Percentiles rank a stretch among this genome's conserved stretches.
Conservation (phyloP, 1,140 invertebrate species). For the Stenopsyche tienmushanensis region DNA sequence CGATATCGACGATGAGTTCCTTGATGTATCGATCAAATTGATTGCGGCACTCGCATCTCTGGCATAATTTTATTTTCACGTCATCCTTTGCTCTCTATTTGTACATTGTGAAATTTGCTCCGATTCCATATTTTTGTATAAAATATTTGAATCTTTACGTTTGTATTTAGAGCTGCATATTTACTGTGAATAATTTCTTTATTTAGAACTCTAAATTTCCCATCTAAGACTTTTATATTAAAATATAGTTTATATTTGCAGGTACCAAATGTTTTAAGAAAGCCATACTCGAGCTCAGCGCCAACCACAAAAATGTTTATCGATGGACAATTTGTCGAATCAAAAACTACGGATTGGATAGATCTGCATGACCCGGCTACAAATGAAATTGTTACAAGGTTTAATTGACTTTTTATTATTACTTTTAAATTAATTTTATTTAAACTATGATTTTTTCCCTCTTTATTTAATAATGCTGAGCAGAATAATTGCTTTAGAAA, state of each 20-base stretch:
- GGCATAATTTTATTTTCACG: neutral
- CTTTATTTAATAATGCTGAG: no score
- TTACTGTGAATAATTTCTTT: no score
- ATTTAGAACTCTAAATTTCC: no score
- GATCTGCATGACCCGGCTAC: constrained; percentile 94
- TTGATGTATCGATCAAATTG: constrained; percentile 7
- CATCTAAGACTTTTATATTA: neutral
- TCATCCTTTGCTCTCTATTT: neutral
- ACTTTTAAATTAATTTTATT: no score
- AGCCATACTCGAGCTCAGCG: constrained; percentile 53
- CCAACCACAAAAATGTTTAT: constrained; percentile 91
- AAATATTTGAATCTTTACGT: no score
- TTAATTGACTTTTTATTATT: neutral
- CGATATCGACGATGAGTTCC: neutral
- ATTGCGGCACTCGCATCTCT: neutral
- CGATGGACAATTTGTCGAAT: constrained; percentile 93
- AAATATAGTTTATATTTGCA: constrained; percentile 39
- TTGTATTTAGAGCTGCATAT: no score
- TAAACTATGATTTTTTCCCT: no score
- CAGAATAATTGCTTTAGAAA: no score
- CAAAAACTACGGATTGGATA: constrained; percentile 89
- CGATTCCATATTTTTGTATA: constrained; percentile 31
- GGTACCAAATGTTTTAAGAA: constrained; percentile 48
- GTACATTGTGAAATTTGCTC: constrained; percentile 32
- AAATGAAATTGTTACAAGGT: constrained; percentile 75